These are phyloP conservation scores for Borostomias antarcticus DNA, from an alignment of 2,797 vertebrate species.

Conservation along the genomic window DNA sequence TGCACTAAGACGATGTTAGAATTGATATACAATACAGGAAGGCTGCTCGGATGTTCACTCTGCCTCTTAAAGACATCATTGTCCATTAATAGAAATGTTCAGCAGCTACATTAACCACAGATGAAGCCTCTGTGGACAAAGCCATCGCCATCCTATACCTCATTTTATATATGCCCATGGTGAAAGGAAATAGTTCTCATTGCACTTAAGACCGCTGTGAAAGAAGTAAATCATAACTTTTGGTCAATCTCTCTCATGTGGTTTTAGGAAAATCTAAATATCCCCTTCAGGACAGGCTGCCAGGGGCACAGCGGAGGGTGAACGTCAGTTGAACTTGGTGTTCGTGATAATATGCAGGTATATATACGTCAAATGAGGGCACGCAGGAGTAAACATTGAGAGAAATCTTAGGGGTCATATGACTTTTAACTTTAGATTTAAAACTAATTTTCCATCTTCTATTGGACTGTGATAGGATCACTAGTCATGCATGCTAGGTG, in stretches of 20 bases:
- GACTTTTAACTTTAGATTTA: too few species aligned
- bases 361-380: slow-evolving; percentile 62
- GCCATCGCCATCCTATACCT: slow-evolving; percentile 66
- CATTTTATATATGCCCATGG: slow-evolving; percentile 59
- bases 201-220: slow-evolving; percentile 55
- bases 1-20: slow-evolving; percentile 33
- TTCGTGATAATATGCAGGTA: slow-evolving; percentile 78
- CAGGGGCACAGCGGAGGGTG: slow-evolving; percentile 57
- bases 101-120: slow-evolving; percentile 51
- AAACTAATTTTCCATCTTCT: too few species aligned
- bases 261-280: slow-evolving; percentile 67
- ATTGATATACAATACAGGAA: too few species aligned
- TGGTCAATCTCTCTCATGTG: slow-evolving; percentile 65
- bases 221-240: slow-evolving; percentile 73
- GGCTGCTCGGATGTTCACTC: slow-evolving; percentile 21
- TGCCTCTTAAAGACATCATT: slow-evolving; percentile 44
- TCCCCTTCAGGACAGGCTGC: slow-evolving; percentile 56
- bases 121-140: slow-evolving; percentile 46
- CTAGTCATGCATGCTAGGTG: too few species aligned
- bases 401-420: too few species aligned
- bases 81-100: slow-evolving; percentile 55
- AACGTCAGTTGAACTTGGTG: slow-evolving; percentile 75
- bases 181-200: slow-evolving; percentile 63
- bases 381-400: too few species aligned
- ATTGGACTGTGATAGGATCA: too few species aligned